Base-by-base conservation (phyloP, 2,888 invertebrate genomes). In the Cantharis nigra region DNA sequence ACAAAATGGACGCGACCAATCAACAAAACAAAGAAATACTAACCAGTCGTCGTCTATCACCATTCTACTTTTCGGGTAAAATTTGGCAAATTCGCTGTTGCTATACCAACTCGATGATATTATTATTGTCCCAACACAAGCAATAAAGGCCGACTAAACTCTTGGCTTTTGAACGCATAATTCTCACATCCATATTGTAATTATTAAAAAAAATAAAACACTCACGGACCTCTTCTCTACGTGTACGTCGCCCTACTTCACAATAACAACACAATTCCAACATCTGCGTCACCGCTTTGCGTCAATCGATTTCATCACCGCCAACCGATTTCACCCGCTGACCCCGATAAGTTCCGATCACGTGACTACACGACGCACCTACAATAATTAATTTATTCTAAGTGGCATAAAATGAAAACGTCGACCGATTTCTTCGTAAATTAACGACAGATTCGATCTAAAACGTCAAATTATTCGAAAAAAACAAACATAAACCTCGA, bases 1-100 rank as follows among this genome's bases (percentile, higher is more conserved):
- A 87, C 88, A 88, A 88, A 87, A 88, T 88, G 88, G 88, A 87
- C 87, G 87, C 86, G 83, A 84, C 85, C 80, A 80, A 75, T 80
- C 14, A 80, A 80, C 82, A 85, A 85, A 87, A 88, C 87, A 87
- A 87, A 87, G 87, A 83, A 82, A 80, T 79, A 81, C 70, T 70
- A 20, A 71, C 74, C 62, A 67, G 73, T 70, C 72, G 72, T 71
- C 79, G 77, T 80, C 82, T 80, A 82, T 83, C 83, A 83, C 84
- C 83, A 84, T 78, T 62, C 64, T 73, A 79, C 73, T 69, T 80
- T 77, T 79, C 33, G 33, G 33, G 33, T 33, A 33, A 33, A 33
- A 28, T 30, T 70, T 71, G 69, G 28, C 71, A 69, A 64, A 75
- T 72, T 63, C 77, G 20, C 69, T 23, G 70, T 75, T 72, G 23